phyloP scores from a whole-genome alignment of 2,888 invertebrate species.

The Drosophila atroscutellata region DNA sequence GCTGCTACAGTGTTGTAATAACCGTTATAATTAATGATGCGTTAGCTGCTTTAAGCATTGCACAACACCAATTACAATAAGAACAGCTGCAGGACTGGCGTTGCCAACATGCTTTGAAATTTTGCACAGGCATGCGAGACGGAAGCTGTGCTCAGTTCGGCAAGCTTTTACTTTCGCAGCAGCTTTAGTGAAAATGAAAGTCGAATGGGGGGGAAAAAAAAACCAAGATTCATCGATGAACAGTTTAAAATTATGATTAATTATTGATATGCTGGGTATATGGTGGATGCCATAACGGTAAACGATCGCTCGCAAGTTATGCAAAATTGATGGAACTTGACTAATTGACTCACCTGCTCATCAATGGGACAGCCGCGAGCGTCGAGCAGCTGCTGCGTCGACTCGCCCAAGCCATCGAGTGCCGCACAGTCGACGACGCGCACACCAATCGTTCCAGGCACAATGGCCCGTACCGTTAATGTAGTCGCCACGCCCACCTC shows the following conservation, averaged over 20 bases:
- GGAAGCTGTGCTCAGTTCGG: neutral
- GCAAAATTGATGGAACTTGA: slow-evolving; percentile 30
- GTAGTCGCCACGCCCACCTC: slow-evolving; percentile 90
- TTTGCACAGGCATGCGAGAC: neutral
- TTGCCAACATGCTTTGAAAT: slow-evolving; percentile 35
- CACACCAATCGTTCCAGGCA: slow-evolving; percentile 89
- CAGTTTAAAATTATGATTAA: slow-evolving; percentile 33
- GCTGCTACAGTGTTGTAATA: slow-evolving; percentile 63
- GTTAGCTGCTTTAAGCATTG: slow-evolving; percentile 27
- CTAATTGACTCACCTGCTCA: slow-evolving; percentile 85
- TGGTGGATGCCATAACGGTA: slow-evolving; percentile 30
- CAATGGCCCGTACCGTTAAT: slow-evolving; percentile 85
- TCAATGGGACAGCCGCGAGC: slow-evolving; percentile 91
- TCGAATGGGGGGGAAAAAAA: slow-evolving; percentile 18
- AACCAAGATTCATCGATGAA: slow-evolving; percentile 5
- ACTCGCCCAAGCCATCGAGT: slow-evolving; percentile 91
- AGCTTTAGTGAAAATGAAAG: slow-evolving; percentile 47
- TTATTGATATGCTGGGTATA: slow-evolving; percentile 22
- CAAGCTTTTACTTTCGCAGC: slow-evolving; percentile 46
- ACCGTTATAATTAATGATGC: slow-evolving; percentile 77
- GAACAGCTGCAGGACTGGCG: slow-evolving; percentile 13
- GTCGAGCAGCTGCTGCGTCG: slow-evolving; percentile 90
- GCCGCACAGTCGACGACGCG: slow-evolving; percentile 91
- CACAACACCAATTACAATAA: slow-evolving; percentile 39
- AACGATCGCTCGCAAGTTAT: slow-evolving; percentile 39